Conservation (phyloP, 2,888 invertebrate genomes). For the Actias luna region DNA sequence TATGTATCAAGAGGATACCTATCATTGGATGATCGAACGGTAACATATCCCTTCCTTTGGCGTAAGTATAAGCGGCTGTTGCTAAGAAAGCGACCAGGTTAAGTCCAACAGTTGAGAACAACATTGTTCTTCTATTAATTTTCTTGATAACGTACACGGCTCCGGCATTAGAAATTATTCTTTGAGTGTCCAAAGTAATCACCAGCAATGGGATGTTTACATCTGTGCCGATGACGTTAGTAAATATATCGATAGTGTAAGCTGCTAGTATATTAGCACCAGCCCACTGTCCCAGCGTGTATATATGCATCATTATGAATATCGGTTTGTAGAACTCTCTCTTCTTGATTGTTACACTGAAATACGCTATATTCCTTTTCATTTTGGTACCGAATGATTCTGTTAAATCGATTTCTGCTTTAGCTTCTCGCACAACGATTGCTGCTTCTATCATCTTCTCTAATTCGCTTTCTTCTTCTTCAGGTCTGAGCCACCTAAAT, state of each 20-base stretch:
- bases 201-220: constrained; percentile 43
- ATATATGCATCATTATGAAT: constrained; percentile 55
- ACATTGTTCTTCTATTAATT: constrained; percentile 47
- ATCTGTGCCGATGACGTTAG: constrained; percentile 43
- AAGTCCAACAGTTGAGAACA: constrained; percentile 43
- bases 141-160: constrained; percentile 51
- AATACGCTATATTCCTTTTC: constrained; percentile 30
- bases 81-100: constrained; percentile 41
- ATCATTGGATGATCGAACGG: constrained; percentile 36
- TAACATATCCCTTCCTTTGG: constrained; percentile 37
- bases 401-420: constrained; percentile 26
- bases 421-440: constrained; percentile 36
- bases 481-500: constrained; percentile 79
- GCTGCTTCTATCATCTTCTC: constrained; percentile 34
- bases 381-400: constrained; percentile 28
- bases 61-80: constrained; percentile 48
- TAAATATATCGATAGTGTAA: constrained; percentile 49
- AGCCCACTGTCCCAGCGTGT: constrained; percentile 50
- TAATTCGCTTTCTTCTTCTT: constrained; percentile 52
- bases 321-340: constrained; percentile 59
- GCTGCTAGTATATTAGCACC: constrained; percentile 52
- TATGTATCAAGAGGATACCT: constrained; percentile 30
- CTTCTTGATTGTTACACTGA: constrained; percentile 38
- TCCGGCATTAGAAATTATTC: constrained; percentile 46
- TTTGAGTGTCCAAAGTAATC: constrained; percentile 47